phyloP scores from a whole-genome alignment of 2,113 vertebrate genomes.

The Zootoca vivipara region DNA sequence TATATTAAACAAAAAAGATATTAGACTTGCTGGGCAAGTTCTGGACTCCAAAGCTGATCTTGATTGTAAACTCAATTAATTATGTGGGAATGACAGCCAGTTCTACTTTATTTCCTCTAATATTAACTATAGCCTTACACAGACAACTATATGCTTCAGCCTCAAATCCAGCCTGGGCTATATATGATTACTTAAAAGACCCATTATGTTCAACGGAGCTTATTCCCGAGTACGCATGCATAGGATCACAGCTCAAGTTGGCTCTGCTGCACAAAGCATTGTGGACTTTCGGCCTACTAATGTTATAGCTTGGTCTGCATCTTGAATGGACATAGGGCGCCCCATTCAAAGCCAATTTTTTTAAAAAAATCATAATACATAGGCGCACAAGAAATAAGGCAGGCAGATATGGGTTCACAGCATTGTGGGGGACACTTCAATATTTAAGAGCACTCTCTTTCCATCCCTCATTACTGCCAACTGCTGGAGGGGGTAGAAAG shows the following conservation, averaged over 20 bases:
- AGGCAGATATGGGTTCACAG: background rate
- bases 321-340: background rate
- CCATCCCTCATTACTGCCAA: constrained; percentile 18
- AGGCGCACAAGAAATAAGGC: no score
- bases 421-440: constrained; percentile 3
- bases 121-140: background rate
- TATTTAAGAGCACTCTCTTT: constrained; percentile 9
- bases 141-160: background rate
- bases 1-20: no score
- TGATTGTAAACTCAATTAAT: background rate
- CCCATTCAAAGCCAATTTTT: background rate
- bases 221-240: background rate
- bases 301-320: background rate
- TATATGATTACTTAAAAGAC: background rate
- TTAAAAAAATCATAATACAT: background rate
- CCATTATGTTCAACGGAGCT: background rate
- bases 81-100: background rate
- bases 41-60: background rate
- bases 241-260: background rate
- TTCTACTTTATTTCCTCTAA: background rate
- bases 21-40: background rate
- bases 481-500: background rate
- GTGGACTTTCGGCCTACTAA: no score
- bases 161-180: background rate
- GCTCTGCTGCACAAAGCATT: no score